Base-by-base conservation (phyloP, 2,888 invertebrate species). In the Andrena marginata region DNA sequence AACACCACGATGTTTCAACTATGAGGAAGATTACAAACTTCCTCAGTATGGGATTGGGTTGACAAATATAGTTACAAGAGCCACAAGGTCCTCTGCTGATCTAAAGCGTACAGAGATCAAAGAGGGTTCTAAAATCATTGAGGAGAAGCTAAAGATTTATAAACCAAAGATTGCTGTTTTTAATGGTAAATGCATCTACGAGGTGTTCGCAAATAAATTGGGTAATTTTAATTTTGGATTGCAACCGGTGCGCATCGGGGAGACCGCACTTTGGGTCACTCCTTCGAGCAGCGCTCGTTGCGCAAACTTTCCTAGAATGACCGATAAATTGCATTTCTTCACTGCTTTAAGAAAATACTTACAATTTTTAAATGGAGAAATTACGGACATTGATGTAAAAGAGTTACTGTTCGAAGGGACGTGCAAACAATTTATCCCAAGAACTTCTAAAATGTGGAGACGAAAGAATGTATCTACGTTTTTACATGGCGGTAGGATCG, bases 201-300 rank as follows among this genome's bases (percentile, higher is more conserved):
- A 93, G 68, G 91, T 92, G 6, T 94, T 91, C 74, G 91, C 90
- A 3, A 86, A 90, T 29, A 90, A 91, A 72, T 86, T 76, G 0
- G 78, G 71, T 23, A 91, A 91, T 64, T 93, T 94, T 77, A 67
- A 89, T 20, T 94, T 94, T 82, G 94, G 94, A 10, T 81, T 94
- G 2, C 94, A 94, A 82, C 85, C 89, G 2, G 90, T 90, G 56
- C 67, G 80, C 16, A 87, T 93, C 16, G 92, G 88, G 0, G 84
- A 92, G 0, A 92, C 92, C 3, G 89, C 90, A 6, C 73, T 94
- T 31, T 94, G 94, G 94, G 94, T 94, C 3, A 93, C 92, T 7
- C 94, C 94, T 0, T 94, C 94, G 0, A 94, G 93, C 63, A 94
- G 94, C 72, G 94, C 94, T 3, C 89, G 94, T 4, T 94, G 94